phyloP scores from a whole-genome alignment of 2,797 vertebrate genomes.

The Prionace glauca region DNA sequence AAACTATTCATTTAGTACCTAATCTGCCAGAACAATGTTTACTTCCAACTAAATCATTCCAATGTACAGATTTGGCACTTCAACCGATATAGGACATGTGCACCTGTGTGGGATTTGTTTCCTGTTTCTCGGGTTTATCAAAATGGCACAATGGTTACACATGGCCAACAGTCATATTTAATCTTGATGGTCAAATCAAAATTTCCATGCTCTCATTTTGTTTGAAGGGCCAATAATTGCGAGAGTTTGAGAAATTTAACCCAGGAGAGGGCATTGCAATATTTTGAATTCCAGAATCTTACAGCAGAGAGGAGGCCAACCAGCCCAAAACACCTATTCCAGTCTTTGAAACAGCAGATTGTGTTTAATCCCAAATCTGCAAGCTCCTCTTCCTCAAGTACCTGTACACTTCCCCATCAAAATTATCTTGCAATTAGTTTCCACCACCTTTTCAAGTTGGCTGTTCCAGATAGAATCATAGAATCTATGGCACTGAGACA shows the following conservation, averaged over 20 bases:
- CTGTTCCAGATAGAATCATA: neutral
- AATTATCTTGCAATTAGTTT: neutral
- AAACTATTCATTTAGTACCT: conserved; percentile 9
- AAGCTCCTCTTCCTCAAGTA: neutral
- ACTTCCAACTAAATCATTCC: conserved; percentile 20
- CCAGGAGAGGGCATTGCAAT: no score
- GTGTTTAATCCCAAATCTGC: neutral
- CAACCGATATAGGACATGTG: neutral
- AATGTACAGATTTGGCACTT: neutral
- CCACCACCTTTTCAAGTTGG: neutral
- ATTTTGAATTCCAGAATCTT: no score
- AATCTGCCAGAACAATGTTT: conserved; percentile 17
- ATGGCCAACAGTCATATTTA: neutral
- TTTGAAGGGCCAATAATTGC: neutral
- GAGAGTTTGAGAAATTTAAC: neutral
- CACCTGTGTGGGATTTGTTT: conserved; percentile 25
- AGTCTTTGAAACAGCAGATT: neutral
- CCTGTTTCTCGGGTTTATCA: neutral
- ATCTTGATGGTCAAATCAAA: neutral
- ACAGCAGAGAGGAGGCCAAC: no score
- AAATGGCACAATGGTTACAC: neutral
- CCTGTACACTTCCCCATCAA: neutral
- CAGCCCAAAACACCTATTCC: neutral
- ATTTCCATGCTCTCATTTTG: neutral
- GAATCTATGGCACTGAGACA: no score